Conservation (phyloP, 2,113 vertebrate genomes). For the Indicator indicator region DNA sequence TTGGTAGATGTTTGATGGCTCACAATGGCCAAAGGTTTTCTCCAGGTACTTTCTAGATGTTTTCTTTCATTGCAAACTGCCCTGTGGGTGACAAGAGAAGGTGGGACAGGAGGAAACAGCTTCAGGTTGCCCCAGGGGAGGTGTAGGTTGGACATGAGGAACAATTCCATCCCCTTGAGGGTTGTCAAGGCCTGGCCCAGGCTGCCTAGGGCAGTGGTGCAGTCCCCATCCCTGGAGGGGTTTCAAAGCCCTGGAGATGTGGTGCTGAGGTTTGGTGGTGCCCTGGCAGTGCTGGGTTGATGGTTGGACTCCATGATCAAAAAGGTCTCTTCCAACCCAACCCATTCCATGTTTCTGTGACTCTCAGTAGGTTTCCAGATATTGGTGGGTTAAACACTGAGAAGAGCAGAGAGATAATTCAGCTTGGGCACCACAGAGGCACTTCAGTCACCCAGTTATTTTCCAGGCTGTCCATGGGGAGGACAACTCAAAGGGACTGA, state of each 20-base stretch:
- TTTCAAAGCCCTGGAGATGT: neutral
- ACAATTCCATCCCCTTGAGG: neutral
- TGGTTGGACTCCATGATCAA: neutral
- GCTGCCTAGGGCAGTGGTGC: neutral
- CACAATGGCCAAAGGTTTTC: neutral
- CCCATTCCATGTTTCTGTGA: neutral
- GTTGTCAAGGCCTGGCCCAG: neutral
- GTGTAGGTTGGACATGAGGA: neutral
- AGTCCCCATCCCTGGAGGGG: neutral
- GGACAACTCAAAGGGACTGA: neutral
- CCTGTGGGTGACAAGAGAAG: neutral
- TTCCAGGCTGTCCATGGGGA: neutral
- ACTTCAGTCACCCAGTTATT: fast-evolving
- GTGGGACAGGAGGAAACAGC: neutral
- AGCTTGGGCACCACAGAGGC: neutral
- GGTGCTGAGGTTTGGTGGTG: neutral
- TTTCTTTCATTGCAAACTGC: neutral
- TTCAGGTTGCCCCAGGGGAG: neutral
- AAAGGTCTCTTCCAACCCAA: neutral
- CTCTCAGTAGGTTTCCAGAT: neutral
- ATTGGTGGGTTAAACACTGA: fast-evolving
- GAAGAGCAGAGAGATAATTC: neutral
- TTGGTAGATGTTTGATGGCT: neutral
- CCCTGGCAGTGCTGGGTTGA: neutral
- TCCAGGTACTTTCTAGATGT: neutral